Conservation (phyloP, 2,797 vertebrate species). For the Paedocypris micromegethes region DNA sequence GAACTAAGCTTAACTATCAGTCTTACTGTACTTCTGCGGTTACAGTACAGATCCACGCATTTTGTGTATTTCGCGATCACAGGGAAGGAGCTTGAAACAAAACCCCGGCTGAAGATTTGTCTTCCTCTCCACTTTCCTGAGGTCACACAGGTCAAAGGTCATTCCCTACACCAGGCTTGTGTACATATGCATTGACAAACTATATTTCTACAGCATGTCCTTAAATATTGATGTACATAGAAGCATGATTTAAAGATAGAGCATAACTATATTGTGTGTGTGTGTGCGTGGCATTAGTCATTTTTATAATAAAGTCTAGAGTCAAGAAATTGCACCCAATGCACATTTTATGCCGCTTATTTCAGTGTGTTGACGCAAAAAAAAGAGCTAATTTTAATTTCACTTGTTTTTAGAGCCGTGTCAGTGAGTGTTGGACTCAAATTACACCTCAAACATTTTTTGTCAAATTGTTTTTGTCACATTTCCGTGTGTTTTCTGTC, state of each 20-base stretch:
- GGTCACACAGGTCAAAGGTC: slow-evolving; percentile 46
- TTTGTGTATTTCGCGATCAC: not conserved
- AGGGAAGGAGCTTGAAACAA: not conserved
- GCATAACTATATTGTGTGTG: slow-evolving; percentile 66
- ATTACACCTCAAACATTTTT: not conserved
- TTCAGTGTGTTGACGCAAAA: no score
- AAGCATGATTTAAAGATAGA: slow-evolving; percentile 79
- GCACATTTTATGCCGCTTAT: slow-evolving; percentile 67
- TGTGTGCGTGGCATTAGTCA: slow-evolving; percentile 66
- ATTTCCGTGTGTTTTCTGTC: slow-evolving; percentile 14
- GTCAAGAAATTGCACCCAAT: slow-evolving; percentile 61
- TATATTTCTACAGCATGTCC: slow-evolving; percentile 79
- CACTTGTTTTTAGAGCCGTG: no score
- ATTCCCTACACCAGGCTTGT: slow-evolving; percentile 48
- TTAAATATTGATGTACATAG: slow-evolving; percentile 76
- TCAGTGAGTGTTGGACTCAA: slow-evolving; percentile 50
- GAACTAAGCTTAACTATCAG: not conserved
- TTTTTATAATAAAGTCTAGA: slow-evolving; percentile 75
- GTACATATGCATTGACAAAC: slow-evolving; percentile 61
- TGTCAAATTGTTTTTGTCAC: slow-evolving; percentile 23
- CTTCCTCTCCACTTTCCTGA: no score
- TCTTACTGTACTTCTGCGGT: slow-evolving; percentile 26
- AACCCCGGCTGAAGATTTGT: no score
- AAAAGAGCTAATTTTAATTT: no score
- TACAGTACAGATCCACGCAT: slow-evolving; percentile 27